Base-by-base conservation (phyloP, 2,888 invertebrate species). In the Drosophila dives region DNA sequence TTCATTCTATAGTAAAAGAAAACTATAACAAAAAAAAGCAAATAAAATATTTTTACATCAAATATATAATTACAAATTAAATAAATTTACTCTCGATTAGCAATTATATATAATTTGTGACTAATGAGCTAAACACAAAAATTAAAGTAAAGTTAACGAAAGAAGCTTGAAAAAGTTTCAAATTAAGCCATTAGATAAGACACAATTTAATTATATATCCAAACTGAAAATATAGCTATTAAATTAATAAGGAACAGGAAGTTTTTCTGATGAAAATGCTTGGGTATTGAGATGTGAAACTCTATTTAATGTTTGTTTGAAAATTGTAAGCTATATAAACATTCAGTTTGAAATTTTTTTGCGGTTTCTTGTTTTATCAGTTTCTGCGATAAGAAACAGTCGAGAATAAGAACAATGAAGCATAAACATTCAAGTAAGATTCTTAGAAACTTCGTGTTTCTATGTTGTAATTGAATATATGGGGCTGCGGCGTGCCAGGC, bases 401-500 rank as follows among this genome's bases (percentile, higher is more conserved):
- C n/a, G 32, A 29, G 15, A 23, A 58, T 40, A 36, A 33, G 15
- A 26, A 32, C 49, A 12, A 7, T 20, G n/a, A 17, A 48, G 10
- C 42, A 75, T 45, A 62, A 64, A 58, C 51, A 59, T 48, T 26
- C 45, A 45, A 23, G 51, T 42, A 40, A 51, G 61, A 51, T 77
- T 80, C 80, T 50, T 8, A 53, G 72, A 80, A 80, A 53, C 36
- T 49, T 29, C 42, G 45, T 69, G 48, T 56, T 63, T 34, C 38
- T 15, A 17, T 48, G 20, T 20, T 63, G 77, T 60, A 80, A 80
- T 76, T 80, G 26, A 66, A 77, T 80, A 78, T 51, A 48, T 51
- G 59, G 58, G 51, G 20, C 17, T 55, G 55, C 29, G 23, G 34
- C 23, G 50, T 40, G 6, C 15, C 36, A 59, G 34, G n/a, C 48